Evolutionary conservation across 2,888 invertebrate genomes (phyloP), one percentile per base, ranked within the genome.

Genomic region (Agrochola circellaris): DNA sequence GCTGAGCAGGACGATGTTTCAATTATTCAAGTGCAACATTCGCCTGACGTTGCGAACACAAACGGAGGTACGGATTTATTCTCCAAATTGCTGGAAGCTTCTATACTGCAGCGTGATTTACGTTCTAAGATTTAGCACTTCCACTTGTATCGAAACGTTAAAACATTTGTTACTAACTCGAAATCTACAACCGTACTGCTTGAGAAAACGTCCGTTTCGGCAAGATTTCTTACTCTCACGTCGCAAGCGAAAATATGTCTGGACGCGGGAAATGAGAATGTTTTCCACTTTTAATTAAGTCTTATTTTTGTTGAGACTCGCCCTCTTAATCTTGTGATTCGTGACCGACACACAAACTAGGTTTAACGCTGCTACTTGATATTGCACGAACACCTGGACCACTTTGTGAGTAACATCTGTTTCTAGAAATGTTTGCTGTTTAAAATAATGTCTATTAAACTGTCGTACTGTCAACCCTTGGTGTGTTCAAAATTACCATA

Each of bases 71-170:
- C 89, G 89, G 93, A 94, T 94, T 93, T 94, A 93, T 94, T 90
- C 90, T 88, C 89, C 89, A 88, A 92, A 91, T 92, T 91, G 92
- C 91, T 89, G 87, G 87, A 86, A 91, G 90, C 89, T 89, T 84
- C 88, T 83, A 90, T 89, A 88, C 88, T 91, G 91, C 89, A 91
- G 82, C 86, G 91, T 93, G 94, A 94, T 94, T 94, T 94, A 94
- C 92, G 92, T 88, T 90, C 90, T 90, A 93, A 94, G 93, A 94
- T 94, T 93, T 93, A 94, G 93, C 92, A 93, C 93, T 93, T 93
- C 93, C 93, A 93, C 93, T 94, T 93, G 94, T 94, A 95, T 94
- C 92, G 94, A 92, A 94, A 94, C 90, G 93, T 91, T 93, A 91
- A 93, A 93, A 92, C 94, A 94, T 94, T 94, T 94, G 93, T 93